phyloP scores from a whole-genome alignment of 2,797 vertebrate species.

The Simalia tracyae region DNA sequence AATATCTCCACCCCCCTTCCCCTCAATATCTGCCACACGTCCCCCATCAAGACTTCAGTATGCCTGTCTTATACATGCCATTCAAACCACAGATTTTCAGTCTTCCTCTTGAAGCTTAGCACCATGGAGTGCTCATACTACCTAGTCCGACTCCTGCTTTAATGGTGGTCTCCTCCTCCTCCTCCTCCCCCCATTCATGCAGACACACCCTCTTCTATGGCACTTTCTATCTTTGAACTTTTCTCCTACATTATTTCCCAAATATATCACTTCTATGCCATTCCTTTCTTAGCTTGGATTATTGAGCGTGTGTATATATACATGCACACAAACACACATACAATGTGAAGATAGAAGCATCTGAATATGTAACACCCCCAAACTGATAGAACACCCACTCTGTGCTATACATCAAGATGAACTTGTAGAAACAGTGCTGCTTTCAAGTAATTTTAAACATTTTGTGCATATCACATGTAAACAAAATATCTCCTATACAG shows the following conservation, averaged over 20 bases:
- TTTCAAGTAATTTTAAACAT: neutral
- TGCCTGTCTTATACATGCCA: neutral
- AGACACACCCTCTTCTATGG: slow-evolving; percentile 15
- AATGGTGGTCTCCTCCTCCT: neutral
- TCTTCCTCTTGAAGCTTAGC: slow-evolving; percentile 32
- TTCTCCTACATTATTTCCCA: neutral
- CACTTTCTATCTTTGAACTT: slow-evolving; percentile 35
- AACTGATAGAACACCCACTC: neutral
- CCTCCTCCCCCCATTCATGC: neutral
- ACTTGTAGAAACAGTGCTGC: neutral
- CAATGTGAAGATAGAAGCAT: neutral
- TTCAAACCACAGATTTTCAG: neutral
- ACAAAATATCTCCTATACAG: neutral
- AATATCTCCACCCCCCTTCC: neutral
- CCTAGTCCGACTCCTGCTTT: slow-evolving; percentile 42
- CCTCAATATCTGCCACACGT: neutral
- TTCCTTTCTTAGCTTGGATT: slow-evolving; percentile 6
- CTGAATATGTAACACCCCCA: neutral
- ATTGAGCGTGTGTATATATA: neutral
- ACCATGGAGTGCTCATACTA: slow-evolving; percentile 1
- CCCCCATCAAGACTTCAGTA: neutral
- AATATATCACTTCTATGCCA: neutral
- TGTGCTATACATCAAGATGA: neutral
- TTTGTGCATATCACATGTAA: neutral
- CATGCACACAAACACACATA: too few relatives aligned